These are phyloP conservation scores for Aphodius sticticus DNA, from an alignment of 2,888 invertebrate genomes.

Conservation along the genomic window DNA sequence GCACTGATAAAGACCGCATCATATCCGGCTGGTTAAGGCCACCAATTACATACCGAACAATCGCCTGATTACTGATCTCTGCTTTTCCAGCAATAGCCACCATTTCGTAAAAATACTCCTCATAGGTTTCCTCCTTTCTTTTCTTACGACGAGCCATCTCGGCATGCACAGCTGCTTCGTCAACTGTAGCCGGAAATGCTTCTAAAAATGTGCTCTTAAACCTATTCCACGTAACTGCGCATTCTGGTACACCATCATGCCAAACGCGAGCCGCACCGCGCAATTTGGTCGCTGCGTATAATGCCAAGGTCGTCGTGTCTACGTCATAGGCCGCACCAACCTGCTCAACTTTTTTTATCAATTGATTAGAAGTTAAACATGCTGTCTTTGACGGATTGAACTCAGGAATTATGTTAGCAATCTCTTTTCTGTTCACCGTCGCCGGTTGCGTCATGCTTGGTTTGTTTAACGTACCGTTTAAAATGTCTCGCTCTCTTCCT, in stretches of 20 bases:
- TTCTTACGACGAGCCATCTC: not conserved
- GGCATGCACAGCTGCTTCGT: conserved; percentile 9
- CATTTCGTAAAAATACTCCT: conserved; percentile 19
- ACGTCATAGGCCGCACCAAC: conserved; percentile 11
- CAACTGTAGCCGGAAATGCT: not conserved
- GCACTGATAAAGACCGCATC: not conserved
- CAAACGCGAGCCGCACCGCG: conserved; percentile 11
- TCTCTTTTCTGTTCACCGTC: not conserved
- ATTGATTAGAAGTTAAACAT: conserved; percentile 6
- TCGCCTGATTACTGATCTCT: not conserved
- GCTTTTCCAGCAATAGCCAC: conserved; percentile 7
- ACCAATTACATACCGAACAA: not conserved
- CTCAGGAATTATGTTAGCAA: not conserved
- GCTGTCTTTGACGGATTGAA: conserved; percentile 12
- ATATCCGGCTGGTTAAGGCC: conserved; percentile 13
- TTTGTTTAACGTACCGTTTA: not conserved
- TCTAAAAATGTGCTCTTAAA: not conserved
- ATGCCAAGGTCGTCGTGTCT: not conserved
- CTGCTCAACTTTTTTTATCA: not conserved
- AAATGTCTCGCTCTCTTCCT: not conserved
- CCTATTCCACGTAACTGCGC: not conserved
- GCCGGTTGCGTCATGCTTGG: not conserved
- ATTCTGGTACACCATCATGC: conserved; percentile 17
- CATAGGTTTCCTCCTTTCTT: not conserved
- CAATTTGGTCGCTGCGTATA: conserved; percentile 6